Conservation (phyloP, 2,113 vertebrate genomes). For the Oncorhynchus keta region DNA sequence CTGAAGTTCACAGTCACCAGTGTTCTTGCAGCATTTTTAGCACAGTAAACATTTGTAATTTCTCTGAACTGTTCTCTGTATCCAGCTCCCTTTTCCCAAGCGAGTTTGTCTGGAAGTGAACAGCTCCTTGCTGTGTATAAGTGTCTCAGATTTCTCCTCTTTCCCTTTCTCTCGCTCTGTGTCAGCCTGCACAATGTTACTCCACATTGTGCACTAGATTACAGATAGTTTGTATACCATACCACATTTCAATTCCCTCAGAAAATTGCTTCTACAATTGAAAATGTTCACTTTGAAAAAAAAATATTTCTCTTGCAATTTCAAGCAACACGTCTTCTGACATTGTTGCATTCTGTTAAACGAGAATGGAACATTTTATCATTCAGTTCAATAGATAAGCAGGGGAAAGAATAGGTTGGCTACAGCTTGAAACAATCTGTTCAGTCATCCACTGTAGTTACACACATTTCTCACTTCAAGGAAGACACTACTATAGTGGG, state of each 20-base stretch:
- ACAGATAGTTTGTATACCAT: conserved; percentile 5
- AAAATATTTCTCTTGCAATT: conserved; percentile 19
- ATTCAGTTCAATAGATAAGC: conserved; percentile 21
- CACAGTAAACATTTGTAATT: background rate
- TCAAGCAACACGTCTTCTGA: background rate
- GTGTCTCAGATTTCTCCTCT: background rate
- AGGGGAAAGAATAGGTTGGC: conserved; percentile 20
- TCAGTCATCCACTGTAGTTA: conserved; percentile 35
- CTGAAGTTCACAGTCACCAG: background rate
- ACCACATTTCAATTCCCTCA: background rate
- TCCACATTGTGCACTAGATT: background rate
- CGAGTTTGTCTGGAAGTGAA: background rate
- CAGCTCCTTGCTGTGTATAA: background rate
- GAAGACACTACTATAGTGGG: conserved; percentile 13
- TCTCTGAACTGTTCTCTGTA: background rate
- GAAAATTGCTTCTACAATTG: background rate
- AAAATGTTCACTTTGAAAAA: conserved; percentile 19
- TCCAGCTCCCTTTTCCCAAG: background rate
- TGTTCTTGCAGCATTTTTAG: background rate
- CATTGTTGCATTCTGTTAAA: conserved; percentile 23
- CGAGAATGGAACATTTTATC: conserved; percentile 12
- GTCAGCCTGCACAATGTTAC: background rate
- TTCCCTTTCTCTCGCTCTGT: background rate
- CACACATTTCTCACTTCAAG: conserved; percentile 31
- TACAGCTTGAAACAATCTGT: conserved; percentile 40